Conservation (phyloP, 2,888 invertebrate species). For the Aproaerema taeniolella region DNA sequence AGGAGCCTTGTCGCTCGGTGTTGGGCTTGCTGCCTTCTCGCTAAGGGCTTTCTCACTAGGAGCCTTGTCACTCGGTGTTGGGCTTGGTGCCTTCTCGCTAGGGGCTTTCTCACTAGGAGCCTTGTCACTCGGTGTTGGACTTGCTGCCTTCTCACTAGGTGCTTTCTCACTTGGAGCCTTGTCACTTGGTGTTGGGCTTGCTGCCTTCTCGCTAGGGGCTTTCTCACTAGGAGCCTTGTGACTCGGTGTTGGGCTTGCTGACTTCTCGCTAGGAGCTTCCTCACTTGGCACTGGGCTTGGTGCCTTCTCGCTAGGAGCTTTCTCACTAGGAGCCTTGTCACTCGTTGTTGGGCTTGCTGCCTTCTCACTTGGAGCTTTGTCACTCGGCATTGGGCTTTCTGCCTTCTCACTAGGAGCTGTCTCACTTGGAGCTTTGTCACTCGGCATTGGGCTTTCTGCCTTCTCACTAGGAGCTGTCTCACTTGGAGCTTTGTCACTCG, state of each 20-base stretch:
- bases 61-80: slow-evolving; percentile 11
- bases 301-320: background rate
- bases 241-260: slow-evolving; percentile 9
- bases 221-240: background rate
- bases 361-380: too few species aligned
- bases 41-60: slow-evolving; percentile 1
- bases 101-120: slow-evolving; percentile 9
- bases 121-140: background rate
- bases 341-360: too few species aligned
- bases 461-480: too few species aligned
- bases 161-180: slow-evolving; percentile 1
- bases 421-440: too few species aligned
- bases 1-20: background rate
- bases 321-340: slow-evolving; percentile 8
- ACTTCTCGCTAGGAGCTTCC: slow-evolving; percentile 1
- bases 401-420: too few species aligned
- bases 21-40: slow-evolving; percentile 1
- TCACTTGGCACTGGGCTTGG: background rate
- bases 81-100: slow-evolving; percentile 10
- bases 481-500: too few species aligned
- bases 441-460: too few species aligned
- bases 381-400: too few species aligned
- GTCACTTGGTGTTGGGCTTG: background rate
- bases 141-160: background rate
- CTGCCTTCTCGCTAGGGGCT: background rate